These are phyloP conservation scores for Muscidifurax raptorellus DNA, from an alignment of 1,140 invertebrate genomes.

Conservation along the genomic window DNA sequence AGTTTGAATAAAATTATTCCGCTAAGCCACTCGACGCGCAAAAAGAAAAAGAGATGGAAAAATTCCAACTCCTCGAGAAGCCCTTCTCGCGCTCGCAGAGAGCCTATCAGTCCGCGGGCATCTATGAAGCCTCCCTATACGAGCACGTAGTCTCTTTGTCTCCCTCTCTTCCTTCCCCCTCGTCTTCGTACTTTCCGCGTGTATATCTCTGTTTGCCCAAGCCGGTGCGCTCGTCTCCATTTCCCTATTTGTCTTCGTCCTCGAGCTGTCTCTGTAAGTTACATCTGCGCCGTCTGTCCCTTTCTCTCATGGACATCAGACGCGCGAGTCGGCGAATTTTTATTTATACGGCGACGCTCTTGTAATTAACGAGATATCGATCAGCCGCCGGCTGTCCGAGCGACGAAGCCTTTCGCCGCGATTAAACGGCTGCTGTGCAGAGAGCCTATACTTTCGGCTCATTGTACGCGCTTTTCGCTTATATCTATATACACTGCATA, in stretches of 20 bases:
- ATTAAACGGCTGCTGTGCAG: conserved; percentile 35
- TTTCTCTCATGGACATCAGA: neutral
- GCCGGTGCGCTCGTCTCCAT: conserved; percentile 4
- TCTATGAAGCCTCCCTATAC: neutral
- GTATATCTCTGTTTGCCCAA: conserved; percentile 29
- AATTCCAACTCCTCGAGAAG: neutral
- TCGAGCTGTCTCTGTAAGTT: neutral
- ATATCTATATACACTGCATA: neutral
- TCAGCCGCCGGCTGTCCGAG: conserved; percentile 7
- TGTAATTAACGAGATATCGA: conserved; percentile 54
- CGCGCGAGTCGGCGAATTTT: conserved; percentile 10
- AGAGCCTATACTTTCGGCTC: neutral
- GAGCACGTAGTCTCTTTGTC: neutral
- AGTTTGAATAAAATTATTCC: no score
- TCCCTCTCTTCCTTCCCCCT: neutral
- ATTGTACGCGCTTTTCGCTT: neutral
- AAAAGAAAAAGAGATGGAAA: neutral
- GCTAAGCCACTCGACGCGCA: neutral
- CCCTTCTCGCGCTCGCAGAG: neutral
- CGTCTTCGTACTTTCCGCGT: conserved; percentile 12
- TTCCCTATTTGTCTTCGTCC: conserved; percentile 42
- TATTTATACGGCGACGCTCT: conserved; percentile 34
- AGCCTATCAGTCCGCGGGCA: conserved; percentile 17
- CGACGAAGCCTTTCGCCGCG: conserved; percentile 6
- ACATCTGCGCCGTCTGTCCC: conserved; percentile 11